Conservation (phyloP, 2,113 vertebrate species). For the Larimichthys polyactis region DNA sequence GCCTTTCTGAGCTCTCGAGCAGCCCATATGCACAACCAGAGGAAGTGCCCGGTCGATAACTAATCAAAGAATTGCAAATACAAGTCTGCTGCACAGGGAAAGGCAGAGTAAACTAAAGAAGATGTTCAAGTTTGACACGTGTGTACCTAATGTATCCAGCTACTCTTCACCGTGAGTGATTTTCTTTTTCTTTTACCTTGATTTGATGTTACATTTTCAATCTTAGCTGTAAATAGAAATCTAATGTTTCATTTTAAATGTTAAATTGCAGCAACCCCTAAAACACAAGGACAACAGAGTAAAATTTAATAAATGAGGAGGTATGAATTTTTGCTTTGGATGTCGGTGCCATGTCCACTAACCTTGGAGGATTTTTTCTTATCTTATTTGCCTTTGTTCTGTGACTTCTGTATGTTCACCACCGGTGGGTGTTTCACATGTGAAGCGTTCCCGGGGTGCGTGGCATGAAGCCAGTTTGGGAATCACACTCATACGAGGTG, state of each 20-base stretch:
- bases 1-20: conserved; percentile 44
- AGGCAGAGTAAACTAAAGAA: not conserved
- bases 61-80: conserved; percentile 60
- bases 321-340: conserved; percentile 16
- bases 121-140: conserved; percentile 24
- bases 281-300: conserved; percentile 7
- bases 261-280: not conserved
- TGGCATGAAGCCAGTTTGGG: conserved; percentile 41
- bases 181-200: conserved; percentile 12
- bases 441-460: conserved; percentile 37
- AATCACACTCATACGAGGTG: conserved; percentile 53
- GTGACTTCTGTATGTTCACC: conserved; percentile 29
- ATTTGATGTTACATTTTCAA: conserved; percentile 6
- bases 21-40: conserved; percentile 33
- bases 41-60: conserved; percentile 43
- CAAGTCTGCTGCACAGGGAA: not conserved
- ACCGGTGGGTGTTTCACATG: conserved; percentile 28
- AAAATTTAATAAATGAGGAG: conserved; percentile 8
- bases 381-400: conserved; percentile 5
- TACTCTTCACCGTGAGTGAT: conserved; percentile 4
- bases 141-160: conserved; percentile 8
- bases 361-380: conserved; percentile 11
- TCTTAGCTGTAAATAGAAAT: conserved; percentile 17
- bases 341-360: conserved; percentile 11
- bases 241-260: not conserved